Percentiles rank a stretch among this genome's conserved stretches.
phyloP scores from a whole-genome alignment of 1,140 invertebrate genomes.

The Pachypsylla venusta region DNA sequence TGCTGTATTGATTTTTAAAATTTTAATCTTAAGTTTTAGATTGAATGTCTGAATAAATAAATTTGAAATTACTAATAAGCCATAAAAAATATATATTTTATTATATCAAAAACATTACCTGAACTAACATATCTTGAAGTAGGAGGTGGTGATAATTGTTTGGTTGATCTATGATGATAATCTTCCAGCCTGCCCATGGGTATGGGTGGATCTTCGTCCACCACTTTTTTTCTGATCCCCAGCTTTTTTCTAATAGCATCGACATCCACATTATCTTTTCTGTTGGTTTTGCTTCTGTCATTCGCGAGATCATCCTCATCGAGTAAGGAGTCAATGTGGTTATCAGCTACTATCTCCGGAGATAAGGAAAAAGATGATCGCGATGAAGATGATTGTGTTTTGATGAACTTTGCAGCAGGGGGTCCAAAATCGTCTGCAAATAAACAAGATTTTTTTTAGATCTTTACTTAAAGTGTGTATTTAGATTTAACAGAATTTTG shows the following conservation, averaged over 20 bases:
- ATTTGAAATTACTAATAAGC: neutral
- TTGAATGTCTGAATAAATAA: no score
- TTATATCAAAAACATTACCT: neutral
- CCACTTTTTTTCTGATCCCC: neutral
- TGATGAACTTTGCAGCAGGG: neutral
- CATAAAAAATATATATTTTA: neutral
- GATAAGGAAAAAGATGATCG: slow-evolving; percentile 2
- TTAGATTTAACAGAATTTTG: no score
- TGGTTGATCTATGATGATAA: neutral
- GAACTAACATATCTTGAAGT: slow-evolving; percentile 23
- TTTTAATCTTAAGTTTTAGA: no score
- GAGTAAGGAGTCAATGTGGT: slow-evolving; percentile 18
- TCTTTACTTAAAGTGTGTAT: slow-evolving; percentile 17
- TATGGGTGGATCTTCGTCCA: neutral
- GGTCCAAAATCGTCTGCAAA: neutral
- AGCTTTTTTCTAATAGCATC: neutral
- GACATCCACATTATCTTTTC: slow-evolving; percentile 5
- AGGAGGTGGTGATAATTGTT: slow-evolving; percentile 27
- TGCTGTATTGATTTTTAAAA: no score
- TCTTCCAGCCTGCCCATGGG: neutral
- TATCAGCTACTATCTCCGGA: neutral
- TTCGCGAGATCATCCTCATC: neutral
- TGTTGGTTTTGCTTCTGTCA: neutral
- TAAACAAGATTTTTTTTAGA: neutral
- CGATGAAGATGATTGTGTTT: neutral